Base-by-base conservation (phyloP, 2,888 invertebrate species). In the Myathropa florea region DNA sequence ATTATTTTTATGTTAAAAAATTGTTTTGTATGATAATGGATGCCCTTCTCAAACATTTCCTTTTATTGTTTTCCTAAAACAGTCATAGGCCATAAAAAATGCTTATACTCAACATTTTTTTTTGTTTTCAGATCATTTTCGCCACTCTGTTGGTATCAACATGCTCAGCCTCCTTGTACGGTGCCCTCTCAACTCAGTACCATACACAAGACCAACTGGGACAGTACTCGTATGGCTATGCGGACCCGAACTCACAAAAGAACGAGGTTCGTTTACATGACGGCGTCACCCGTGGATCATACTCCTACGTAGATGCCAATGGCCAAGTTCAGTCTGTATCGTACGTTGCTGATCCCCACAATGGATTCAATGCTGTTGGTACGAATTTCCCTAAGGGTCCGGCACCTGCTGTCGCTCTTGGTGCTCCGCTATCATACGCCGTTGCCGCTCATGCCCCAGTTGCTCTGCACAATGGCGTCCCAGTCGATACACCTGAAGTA, bases 241-340 rank as follows among this genome's bases (percentile, higher is more conserved):
- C 94, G 14, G 95, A 94, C 88, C 95, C 95, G 76, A 94, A 94
- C 67, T 95, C 95, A 88, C 93, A 95, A 88, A 95, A 95, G 90
- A 93, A 94, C 28, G 96, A 96, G 91, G 93, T 94, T 0, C 94
- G 94, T 80, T 93, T 94, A 4, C 92, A 94, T 77, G 94, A 95
- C 89, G 95, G 95, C 14, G 93, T 94, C 18, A 95, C 95, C 4
- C 93, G 94, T 80, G 95, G 95, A 64, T 95, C 94, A 59, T 96
- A 96, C 90, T 95, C 95, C 53, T 96, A 95, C 90, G 94, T 96
- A 76, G 96, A 96, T 90, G 95, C 95, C 18, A 93, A 95, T 90
- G 95, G 95, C 2, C 92, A 94, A 76, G 91, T 95, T 10, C 95
- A 95, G 90, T 94, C 94, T 39, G 95, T 95, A 24, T 94, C 94